Percentiles rank a stretch among this genome's conserved stretches.
Evolutionary conservation across 2,888 invertebrate genomes (phyloP).

Genomic region (Athrips mouffetella): DNA sequence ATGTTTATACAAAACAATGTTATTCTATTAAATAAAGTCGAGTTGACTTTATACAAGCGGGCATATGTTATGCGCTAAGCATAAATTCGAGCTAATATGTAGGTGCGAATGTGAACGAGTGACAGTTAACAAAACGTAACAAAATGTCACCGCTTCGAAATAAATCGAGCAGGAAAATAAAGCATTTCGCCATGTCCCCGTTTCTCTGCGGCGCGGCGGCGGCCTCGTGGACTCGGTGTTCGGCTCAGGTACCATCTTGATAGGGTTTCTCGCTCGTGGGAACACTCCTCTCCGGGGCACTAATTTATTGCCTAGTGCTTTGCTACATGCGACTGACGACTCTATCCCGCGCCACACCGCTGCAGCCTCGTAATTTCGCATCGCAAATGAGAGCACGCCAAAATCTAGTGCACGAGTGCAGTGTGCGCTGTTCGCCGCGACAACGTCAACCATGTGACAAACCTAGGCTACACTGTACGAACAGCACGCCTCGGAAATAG

Average conservation of each 20-base stretch:
- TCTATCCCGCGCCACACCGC: constrained; percentile 56
- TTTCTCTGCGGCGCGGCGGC: constrained; percentile 41
- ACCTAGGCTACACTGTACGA: background rate
- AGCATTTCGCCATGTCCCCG: constrained; percentile 64
- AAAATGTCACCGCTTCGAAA: constrained; percentile 55
- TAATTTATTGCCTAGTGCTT: constrained; percentile 70
- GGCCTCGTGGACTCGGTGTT: constrained; percentile 39
- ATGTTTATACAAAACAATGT: constrained; percentile 19
- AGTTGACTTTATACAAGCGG: constrained; percentile 8
- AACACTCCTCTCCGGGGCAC: constrained; percentile 56
- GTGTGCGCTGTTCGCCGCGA: constrained; percentile 1
- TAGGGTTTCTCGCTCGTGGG: constrained; percentile 68
- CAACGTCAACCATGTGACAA: constrained; percentile 15
- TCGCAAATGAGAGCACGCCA: constrained; percentile 30
- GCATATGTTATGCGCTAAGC: constrained; percentile 6
- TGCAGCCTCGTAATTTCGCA: constrained; percentile 48
- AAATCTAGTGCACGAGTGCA: constrained; percentile 35
- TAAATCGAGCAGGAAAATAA: constrained; percentile 70
- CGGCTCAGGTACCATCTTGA: constrained; percentile 63
- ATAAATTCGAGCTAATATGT: constrained; percentile 33
- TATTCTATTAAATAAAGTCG: constrained; percentile 21
- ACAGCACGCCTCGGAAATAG: constrained; percentile 2
- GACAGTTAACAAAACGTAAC: constrained; percentile 71
- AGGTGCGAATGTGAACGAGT: constrained; percentile 51
- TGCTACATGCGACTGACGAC: constrained; percentile 73